Evolutionary conservation across 2,113 vertebrate species (phyloP), one percentile per base, ranked within the genome.

Genomic region (Passerina amoena): DNA sequence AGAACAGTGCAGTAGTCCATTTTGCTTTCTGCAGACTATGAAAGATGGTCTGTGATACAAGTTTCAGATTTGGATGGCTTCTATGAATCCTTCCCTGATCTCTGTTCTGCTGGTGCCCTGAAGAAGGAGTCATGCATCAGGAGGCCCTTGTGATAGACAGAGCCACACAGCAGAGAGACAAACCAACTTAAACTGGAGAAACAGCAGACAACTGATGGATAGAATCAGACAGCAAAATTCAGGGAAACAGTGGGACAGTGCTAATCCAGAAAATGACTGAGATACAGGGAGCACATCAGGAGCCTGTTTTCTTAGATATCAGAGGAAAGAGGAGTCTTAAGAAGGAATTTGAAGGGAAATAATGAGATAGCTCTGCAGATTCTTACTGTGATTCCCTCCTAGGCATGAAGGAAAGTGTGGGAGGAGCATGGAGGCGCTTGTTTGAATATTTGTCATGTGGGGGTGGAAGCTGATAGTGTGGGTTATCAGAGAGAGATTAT

Each of bases 361-460:
- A 90, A 86, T 82, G 68, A 91, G 95, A 66, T 73, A 81, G 35
- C 48, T 94, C 38, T 92, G 79, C 84, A 96, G 82, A 94, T 93
- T 70, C 95, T 96, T 85, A 54, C 66, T 77, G 75, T 79, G 31
- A 76, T 94, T 92, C 61, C 78, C 85, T 92, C 75, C 66, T 90
- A 95, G 78, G 92, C 89, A 51, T 31, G 71, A 82, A 92, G 53
- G 59, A 83, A 56, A n/a, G 53, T 72, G 93, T 95, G 63, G 91
- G 95, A 94, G 78, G 90, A 92, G 89, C 50, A 61, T 38, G 81
- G 88, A 87, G 78, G 70, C 75, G 44, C 57, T 95, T 82, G 78
- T 69, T 84, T 82, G 89, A 97, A 82, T 95, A 89, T 96, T 94
- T 92, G 90, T 94, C 70, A 21, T 4, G 7, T 88, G 89, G 78